Evolutionary conservation across 2,797 vertebrate genomes (phyloP).

Genomic region (Megaceryle alcyon): DNA sequence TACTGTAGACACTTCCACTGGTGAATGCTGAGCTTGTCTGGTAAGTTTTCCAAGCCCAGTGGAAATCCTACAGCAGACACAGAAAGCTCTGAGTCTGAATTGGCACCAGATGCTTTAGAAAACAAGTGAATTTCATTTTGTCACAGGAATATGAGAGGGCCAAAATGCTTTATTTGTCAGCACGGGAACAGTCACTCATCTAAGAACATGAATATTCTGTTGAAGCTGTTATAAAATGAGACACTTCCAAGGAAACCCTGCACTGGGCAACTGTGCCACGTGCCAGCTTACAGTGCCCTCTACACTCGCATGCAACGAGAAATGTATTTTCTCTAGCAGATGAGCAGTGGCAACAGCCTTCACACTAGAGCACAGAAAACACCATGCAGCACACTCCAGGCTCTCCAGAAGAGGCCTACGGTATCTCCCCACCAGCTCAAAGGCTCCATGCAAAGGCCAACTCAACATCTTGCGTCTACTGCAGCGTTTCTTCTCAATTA

Average conservation of each 20-base stretch:
- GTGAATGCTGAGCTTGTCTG: slow-evolving; percentile 59
- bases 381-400: background rate
- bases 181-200: slow-evolving; percentile 29
- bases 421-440: background rate
- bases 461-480: background rate
- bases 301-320: background rate
- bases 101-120: slow-evolving; percentile 48
- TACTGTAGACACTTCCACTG: background rate
- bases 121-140: slow-evolving; percentile 46
- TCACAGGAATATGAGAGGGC: slow-evolving; percentile 11
- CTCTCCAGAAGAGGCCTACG: background rate
- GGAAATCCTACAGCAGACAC: slow-evolving; percentile 45
- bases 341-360: background rate
- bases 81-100: slow-evolving; percentile 43
- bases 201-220: slow-evolving; percentile 12
- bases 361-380: background rate
- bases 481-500: slow-evolving; percentile 48
- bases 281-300: slow-evolving; percentile 11
- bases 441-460: background rate
- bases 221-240: slow-evolving; percentile 22
- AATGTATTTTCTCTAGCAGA: background rate
- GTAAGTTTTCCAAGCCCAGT: background rate
- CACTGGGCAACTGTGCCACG: background rate
- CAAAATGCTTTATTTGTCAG: slow-evolving; percentile 46
- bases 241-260: slow-evolving; percentile 14